Percentiles rank a stretch among this genome's conserved stretches.
These are phyloP conservation scores for Anomalospiza imberbis DNA, from an alignment of 2,797 vertebrate species.

Conservation along the genomic window DNA sequence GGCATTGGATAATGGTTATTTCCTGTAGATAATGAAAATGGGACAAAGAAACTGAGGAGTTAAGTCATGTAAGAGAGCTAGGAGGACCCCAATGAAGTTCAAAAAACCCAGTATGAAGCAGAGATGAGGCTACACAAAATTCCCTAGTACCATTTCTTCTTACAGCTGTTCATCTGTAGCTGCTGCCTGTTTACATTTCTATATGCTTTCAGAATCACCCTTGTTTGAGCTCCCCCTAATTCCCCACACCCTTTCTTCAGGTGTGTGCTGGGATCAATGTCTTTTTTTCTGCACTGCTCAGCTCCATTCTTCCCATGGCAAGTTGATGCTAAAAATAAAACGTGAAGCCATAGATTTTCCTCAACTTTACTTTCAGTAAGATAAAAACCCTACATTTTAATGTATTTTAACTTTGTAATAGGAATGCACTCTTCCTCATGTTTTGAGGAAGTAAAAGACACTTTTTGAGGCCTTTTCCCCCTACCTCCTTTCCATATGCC, in stretches of 20 bases:
- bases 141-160: background rate
- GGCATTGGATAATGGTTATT: background rate
- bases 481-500: accelerated
- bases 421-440: background rate
- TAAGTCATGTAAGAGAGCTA: background rate
- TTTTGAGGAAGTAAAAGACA: background rate
- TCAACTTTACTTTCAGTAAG: background rate
- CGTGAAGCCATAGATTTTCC: background rate
- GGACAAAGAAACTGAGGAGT: background rate
- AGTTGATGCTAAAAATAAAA: background rate
- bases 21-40: background rate
- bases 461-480: accelerated
- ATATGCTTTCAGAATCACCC: background rate
- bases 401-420: accelerated
- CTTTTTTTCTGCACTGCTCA: background rate
- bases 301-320: background rate
- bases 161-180: background rate
- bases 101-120: background rate
- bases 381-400: background rate
- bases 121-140: background rate
- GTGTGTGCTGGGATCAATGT: accelerated
- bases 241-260: background rate
- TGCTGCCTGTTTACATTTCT: background rate
- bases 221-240: background rate
- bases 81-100: accelerated